These are phyloP conservation scores for Phyto melanocephala DNA, from an alignment of 2,888 invertebrate species.

Conservation along the genomic window DNA sequence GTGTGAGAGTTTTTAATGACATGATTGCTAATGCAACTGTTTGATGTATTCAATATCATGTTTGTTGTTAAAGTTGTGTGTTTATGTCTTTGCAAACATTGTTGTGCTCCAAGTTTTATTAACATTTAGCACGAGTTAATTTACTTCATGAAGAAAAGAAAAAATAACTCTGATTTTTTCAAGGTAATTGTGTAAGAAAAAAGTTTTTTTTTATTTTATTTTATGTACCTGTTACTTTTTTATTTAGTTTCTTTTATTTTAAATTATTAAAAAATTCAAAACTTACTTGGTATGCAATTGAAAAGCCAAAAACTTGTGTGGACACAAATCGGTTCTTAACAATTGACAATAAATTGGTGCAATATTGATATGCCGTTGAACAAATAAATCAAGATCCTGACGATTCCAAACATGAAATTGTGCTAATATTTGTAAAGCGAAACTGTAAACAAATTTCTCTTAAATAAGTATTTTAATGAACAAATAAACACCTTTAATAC, in stretches of 20 bases:
- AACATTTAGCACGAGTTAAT: neutral
- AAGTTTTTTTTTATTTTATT: neutral
- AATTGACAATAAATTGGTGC: constrained; percentile 73
- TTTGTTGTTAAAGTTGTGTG: constrained; percentile 42
- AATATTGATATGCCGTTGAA: constrained; percentile 69
- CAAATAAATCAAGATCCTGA: constrained; percentile 46
- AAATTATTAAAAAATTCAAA: neutral
- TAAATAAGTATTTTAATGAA: neutral
- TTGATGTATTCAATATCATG: neutral
- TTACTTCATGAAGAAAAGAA: too few species aligned
- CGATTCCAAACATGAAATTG: constrained; percentile 34
- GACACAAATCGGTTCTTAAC: constrained; percentile 69
- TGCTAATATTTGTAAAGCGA: constrained; percentile 19
- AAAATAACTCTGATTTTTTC: neutral
- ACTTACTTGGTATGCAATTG: constrained; percentile 71
- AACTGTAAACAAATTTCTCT: neutral
- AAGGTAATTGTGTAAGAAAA: constrained; percentile 35
- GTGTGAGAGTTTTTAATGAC: neutral
- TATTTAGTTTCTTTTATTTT: neutral
- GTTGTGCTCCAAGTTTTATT: neutral
- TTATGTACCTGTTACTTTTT: neutral
- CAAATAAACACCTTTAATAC: constrained; percentile 18
- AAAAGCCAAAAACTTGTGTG: constrained; percentile 69
- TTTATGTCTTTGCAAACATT: neutral
- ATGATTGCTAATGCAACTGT: neutral